phyloP scores from a whole-genome alignment of 2,888 invertebrate species.

The Caenorhabditis doughertyi region DNA sequence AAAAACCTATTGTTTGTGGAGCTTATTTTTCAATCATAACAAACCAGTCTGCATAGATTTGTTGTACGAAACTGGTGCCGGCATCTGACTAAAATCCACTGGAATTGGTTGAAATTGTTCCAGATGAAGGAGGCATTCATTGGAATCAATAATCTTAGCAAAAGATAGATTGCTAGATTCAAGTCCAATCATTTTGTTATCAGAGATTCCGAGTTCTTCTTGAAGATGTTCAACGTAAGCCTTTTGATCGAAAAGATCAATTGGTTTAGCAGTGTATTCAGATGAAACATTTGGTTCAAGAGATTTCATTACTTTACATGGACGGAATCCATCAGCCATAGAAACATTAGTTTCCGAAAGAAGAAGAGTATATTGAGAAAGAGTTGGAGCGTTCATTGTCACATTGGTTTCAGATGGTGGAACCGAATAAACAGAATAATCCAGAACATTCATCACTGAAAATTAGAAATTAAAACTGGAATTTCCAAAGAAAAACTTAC shows the following conservation, averaged over 20 bases:
- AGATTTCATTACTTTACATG: constrained; percentile 15
- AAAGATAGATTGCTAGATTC: constrained; percentile 24
- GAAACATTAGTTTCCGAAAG: constrained; percentile 51
- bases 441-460: constrained; percentile 42
- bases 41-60: constrained; percentile 16
- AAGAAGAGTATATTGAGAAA: constrained; percentile 41
- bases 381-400: constrained; percentile 13
- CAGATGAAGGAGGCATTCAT: constrained; percentile 51
- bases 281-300: neutral
- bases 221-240: constrained; percentile 37
- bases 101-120: constrained; percentile 49
- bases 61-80: neutral
- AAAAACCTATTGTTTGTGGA: neutral
- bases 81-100: constrained; percentile 38
- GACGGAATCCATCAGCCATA: constrained; percentile 50
- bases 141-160: constrained; percentile 52
- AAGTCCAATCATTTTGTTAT: constrained; percentile 45
- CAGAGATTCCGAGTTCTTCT: constrained; percentile 37
- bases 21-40: too few relatives aligned
- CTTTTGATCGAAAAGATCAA: constrained; percentile 1
- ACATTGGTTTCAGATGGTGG: constrained; percentile 59
- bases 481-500: too few relatives aligned
- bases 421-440: constrained; percentile 49
- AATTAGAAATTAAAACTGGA: neutral
- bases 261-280: constrained; percentile 39